These are phyloP conservation scores for Epistrophe grossulariae DNA, from an alignment of 2,888 invertebrate species.

Conservation along the genomic window DNA sequence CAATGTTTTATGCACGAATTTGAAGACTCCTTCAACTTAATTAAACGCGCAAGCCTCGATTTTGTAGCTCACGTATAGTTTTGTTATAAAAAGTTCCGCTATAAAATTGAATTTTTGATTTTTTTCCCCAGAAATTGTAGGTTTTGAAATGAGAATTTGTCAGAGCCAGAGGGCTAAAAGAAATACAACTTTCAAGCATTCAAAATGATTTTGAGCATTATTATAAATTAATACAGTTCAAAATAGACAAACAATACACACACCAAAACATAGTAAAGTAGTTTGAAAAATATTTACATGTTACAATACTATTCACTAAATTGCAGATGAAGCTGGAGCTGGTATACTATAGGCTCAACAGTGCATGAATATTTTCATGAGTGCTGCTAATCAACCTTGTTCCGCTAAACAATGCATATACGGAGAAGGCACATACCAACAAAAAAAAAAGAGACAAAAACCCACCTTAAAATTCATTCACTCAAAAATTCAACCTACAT, in stretches of 20 bases:
- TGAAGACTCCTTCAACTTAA: too few relatives aligned
- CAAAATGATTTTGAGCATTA: background rate
- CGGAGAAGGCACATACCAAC: background rate
- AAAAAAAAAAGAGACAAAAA: background rate
- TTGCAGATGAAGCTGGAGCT: constrained; percentile 10
- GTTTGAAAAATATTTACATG: constrained; percentile 8
- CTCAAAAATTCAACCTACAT: constrained; percentile 38
- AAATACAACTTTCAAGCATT: background rate
- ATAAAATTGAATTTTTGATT: too few relatives aligned
- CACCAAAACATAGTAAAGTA: background rate
- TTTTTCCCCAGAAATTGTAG: too few relatives aligned
- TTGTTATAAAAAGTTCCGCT: too few relatives aligned
- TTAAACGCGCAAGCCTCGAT: too few relatives aligned
- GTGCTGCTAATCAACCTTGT: constrained; percentile 49
- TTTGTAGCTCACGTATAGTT: too few relatives aligned
- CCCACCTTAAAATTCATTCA: constrained; percentile 17
- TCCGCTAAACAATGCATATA: constrained; percentile 1
- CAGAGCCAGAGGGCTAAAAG: background rate
- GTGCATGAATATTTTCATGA: constrained; percentile 44
- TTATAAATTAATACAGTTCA: background rate
- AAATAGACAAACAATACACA: background rate
- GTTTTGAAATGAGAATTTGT: too few relatives aligned
- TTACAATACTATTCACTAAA: constrained; percentile 20
- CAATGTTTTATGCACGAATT: too few relatives aligned
- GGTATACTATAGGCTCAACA: constrained; percentile 11